Evolutionary conservation across 2,113 vertebrate genomes (phyloP).

Genomic region (Silurus asotus): DNA sequence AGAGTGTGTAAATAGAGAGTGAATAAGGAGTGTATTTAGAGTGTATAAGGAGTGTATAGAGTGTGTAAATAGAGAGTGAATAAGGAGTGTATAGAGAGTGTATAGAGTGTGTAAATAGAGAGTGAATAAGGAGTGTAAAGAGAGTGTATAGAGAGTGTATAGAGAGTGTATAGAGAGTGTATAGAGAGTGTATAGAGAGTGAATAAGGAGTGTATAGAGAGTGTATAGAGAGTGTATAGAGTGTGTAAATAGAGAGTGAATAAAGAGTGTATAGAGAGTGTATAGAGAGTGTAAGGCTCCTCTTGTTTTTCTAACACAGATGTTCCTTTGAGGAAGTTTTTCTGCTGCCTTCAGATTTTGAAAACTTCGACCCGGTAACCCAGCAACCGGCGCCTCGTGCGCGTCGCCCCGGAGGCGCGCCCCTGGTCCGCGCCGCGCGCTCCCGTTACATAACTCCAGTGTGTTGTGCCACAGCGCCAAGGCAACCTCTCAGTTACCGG

Average conservation of each 20-base stretch:
- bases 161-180: too few species aligned
- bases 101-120: not conserved
- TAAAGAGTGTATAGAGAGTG: too few species aligned
- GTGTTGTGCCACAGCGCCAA: constrained; percentile 54
- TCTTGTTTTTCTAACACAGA: constrained; percentile 39
- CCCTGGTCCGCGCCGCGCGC: constrained; percentile 28
- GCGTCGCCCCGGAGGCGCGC: constrained; percentile 39
- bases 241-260: not conserved
- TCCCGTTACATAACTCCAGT: constrained; percentile 55
- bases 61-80: not conserved
- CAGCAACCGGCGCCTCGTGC: constrained; percentile 40
- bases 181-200: not conserved
- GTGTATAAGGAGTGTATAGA: not conserved
- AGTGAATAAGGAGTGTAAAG: too few species aligned
- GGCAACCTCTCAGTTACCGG: constrained; percentile 53
- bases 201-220: too few species aligned
- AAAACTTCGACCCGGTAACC: constrained; percentile 49
- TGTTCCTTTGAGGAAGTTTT: constrained; percentile 55
- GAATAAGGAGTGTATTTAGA: not conserved
- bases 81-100: not conserved
- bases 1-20: not conserved
- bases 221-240: too few species aligned
- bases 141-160: too few species aligned
- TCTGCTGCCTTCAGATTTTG: constrained; percentile 48
- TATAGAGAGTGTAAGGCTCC: too few species aligned